Evolutionary conservation across 2,797 vertebrate genomes (phyloP).

Genomic region (Iguana delicatissima): DNA sequence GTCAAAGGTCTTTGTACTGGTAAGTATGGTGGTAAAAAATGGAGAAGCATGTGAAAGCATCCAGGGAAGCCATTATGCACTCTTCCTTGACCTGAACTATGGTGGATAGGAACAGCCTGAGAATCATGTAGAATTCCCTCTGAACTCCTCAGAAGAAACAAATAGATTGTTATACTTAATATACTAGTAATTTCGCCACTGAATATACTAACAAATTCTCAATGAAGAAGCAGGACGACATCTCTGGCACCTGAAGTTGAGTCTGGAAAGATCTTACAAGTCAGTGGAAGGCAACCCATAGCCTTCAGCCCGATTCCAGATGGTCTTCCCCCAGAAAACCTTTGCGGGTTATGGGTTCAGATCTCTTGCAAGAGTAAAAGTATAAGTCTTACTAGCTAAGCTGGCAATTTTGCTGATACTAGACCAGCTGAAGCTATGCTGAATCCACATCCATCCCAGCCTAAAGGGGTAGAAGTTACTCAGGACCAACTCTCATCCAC

Average conservation of each 20-base stretch:
- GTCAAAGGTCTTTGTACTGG: conserved; percentile 47
- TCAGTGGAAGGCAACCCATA: background rate
- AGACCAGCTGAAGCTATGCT: background rate
- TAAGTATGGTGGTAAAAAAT: conserved; percentile 35
- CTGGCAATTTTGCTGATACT: background rate
- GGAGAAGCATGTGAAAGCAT: background rate
- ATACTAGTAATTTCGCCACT: background rate
- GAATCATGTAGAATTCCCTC: background rate
- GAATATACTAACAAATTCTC: conserved; percentile 3
- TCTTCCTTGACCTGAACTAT: too few relatives aligned
- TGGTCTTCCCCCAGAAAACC: background rate
- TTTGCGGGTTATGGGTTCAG: background rate
- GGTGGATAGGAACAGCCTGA: background rate
- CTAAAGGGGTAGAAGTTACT: background rate
- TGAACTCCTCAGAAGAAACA: background rate
- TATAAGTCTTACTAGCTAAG: background rate
- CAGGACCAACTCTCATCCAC: background rate
- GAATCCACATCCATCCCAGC: too few relatives aligned
- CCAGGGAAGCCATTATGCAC: too few relatives aligned
- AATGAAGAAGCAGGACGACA: conserved; percentile 34
- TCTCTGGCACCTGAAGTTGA: conserved; percentile 23
- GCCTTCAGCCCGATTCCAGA: background rate
- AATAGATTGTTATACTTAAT: too few relatives aligned
- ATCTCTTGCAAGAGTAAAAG: background rate
- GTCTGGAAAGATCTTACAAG: background rate